Conservation (phyloP, 2,113 vertebrate species). For the Elephantulus edwardii region DNA sequence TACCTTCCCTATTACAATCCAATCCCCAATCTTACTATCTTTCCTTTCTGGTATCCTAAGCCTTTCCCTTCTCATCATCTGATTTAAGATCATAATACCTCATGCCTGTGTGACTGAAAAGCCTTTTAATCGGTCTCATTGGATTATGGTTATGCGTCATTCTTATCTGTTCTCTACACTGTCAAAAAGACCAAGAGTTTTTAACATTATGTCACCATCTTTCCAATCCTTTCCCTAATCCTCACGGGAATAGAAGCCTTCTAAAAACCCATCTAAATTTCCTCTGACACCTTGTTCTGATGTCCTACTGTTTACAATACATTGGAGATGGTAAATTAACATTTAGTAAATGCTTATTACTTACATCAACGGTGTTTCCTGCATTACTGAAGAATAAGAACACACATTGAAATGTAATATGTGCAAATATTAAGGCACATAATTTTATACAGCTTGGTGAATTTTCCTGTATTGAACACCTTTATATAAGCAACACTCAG, state of each 20-base stretch:
- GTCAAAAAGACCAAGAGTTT: not conserved
- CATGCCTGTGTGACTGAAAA: not conserved
- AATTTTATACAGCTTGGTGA: not conserved
- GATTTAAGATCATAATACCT: not conserved
- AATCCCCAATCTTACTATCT: not conserved
- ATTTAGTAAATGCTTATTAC: not conserved
- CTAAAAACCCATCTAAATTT: not conserved
- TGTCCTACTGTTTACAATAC: not conserved
- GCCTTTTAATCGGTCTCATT: not conserved
- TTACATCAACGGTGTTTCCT: not conserved
- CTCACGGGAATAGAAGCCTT: rapidly evolving
- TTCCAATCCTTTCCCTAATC: not conserved
- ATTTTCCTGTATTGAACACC: not conserved
- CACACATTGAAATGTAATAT: not conserved
- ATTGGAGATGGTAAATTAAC: not conserved
- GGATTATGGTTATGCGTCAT: not conserved
- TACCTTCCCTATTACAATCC: not conserved
- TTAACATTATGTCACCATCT: not conserved
- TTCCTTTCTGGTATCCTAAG: not conserved
- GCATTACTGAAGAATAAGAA: not conserved
- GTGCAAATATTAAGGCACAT: not conserved
- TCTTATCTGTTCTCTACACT: not conserved
- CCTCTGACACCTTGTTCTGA: not conserved
- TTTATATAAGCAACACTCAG: not conserved
- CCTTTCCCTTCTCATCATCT: not conserved